These are phyloP conservation scores for Labeo calbasu DNA, from an alignment of 2,797 vertebrate species.

Conservation along the genomic window DNA sequence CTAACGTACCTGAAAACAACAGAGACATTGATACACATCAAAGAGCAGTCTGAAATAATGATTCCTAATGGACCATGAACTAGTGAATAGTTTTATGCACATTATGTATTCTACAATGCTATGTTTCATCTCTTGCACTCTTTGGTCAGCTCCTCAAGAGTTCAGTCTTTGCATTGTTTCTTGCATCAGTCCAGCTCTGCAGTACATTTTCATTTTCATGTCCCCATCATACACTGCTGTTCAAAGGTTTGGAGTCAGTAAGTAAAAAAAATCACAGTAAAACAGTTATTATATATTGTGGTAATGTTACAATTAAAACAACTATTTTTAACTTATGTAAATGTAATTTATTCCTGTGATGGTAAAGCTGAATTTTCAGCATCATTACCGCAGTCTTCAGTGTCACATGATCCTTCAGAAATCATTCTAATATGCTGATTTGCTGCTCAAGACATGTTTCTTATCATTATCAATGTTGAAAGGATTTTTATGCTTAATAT, in stretches of 20 bases:
- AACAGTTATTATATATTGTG: neutral
- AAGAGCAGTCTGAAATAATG: constrained; percentile 28
- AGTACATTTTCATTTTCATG: neutral
- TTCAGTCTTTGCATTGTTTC: neutral
- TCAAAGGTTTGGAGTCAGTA: neutral
- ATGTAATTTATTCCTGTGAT: too few species aligned
- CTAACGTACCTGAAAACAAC: constrained; percentile 4
- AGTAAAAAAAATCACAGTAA: neutral
- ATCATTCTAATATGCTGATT: too few species aligned
- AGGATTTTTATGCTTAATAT: too few species aligned
- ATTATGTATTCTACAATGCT: neutral
- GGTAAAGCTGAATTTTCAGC: too few species aligned
- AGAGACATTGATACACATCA: constrained; percentile 5
- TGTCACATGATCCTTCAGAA: too few species aligned
- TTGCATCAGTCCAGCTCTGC: neutral
- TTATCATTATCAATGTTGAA: too few species aligned
- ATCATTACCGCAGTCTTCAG: too few species aligned
- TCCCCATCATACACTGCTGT: neutral
- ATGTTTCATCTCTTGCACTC: constrained; percentile 7
- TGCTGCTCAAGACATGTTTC: too few species aligned
- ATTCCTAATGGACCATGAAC: constrained; percentile 20
- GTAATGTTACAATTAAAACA: neutral
- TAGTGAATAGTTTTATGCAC: neutral
- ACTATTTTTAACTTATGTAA: too few species aligned
- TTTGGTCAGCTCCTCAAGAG: neutral